Conservation (phyloP, 2,113 vertebrate genomes). For the Mastomys natalensis region DNA sequence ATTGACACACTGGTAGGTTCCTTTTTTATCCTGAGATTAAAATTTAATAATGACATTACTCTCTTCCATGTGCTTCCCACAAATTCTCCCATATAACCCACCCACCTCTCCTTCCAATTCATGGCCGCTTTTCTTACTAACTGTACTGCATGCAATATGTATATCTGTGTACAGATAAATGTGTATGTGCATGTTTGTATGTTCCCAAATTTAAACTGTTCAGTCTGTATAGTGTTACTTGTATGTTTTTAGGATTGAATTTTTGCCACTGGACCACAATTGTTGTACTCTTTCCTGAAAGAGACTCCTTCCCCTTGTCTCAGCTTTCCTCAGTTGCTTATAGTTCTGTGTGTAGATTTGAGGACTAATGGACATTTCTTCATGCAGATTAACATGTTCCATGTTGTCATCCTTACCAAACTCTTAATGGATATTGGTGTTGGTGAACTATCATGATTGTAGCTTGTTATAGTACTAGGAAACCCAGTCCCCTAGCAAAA, state of each 20-base stretch:
- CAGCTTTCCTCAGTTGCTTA: background rate
- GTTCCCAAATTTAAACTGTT: too few relatives aligned
- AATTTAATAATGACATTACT: background rate
- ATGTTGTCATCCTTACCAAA: background rate
- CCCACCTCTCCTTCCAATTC: background rate
- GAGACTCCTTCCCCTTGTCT: background rate
- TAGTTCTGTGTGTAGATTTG: background rate
- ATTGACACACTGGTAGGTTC: background rate
- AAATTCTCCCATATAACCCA: background rate
- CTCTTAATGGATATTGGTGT: background rate
- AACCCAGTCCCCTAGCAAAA: background rate
- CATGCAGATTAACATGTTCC: background rate
- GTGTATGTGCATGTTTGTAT: background rate
- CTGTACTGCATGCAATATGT: background rate
- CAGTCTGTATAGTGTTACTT: background rate
- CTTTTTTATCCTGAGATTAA: background rate
- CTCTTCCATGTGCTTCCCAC: background rate
- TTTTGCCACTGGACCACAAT: background rate
- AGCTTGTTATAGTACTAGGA: background rate
- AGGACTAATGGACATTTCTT: background rate
- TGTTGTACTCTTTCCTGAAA: background rate
- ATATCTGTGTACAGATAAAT: too few relatives aligned
- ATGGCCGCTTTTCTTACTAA: background rate
- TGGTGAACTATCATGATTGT: too few relatives aligned
- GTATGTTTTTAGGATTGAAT: background rate